phyloP scores from a whole-genome alignment of 1,140 invertebrate genomes.

The Papilio helenus region DNA sequence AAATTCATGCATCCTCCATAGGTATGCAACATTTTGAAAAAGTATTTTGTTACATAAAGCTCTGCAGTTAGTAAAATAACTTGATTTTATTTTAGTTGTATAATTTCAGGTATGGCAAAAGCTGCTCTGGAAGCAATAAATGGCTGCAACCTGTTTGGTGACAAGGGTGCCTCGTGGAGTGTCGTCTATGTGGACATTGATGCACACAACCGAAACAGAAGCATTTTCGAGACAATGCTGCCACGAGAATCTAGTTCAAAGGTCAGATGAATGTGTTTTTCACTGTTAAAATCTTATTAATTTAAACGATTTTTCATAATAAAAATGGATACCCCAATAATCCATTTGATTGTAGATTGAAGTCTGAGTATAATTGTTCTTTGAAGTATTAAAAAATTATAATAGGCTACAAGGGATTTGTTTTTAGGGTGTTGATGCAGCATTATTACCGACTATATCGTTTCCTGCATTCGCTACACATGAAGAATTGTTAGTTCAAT shows the following conservation, averaged over 20 bases:
- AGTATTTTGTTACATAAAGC: too few relatives aligned
- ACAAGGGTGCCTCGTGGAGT: conserved; percentile 98
- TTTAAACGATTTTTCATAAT: too few relatives aligned
- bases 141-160: conserved; percentile 99
- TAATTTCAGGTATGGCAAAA: conserved; percentile 93
- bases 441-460: conserved; percentile 95
- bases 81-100: background rate
- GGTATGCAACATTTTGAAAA: conserved; percentile 75
- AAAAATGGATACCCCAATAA: too few relatives aligned
- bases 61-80: too few relatives aligned
- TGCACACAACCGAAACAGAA: conserved; percentile 99
- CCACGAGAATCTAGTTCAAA: conserved; percentile 99
- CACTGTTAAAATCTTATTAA: background rate
- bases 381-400: too few relatives aligned
- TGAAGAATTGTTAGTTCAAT: conserved; percentile 92
- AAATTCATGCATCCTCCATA: conserved; percentile 98
- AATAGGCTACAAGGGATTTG: background rate
- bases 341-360: too few relatives aligned
- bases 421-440: conserved; percentile 92
- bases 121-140: conserved; percentile 99
- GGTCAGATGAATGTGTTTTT: conserved; percentile 81
- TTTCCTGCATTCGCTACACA: conserved; percentile 99
- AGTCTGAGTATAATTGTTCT: too few relatives aligned
- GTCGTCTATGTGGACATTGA: conserved; percentile 99
- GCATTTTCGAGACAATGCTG: conserved; percentile 99